Percentiles rank a stretch among this genome's conserved stretches.
These are phyloP conservation scores for Noctuana brunneofusca DNA, from an alignment of 2,888 invertebrate genomes.

Conservation along the genomic window DNA sequence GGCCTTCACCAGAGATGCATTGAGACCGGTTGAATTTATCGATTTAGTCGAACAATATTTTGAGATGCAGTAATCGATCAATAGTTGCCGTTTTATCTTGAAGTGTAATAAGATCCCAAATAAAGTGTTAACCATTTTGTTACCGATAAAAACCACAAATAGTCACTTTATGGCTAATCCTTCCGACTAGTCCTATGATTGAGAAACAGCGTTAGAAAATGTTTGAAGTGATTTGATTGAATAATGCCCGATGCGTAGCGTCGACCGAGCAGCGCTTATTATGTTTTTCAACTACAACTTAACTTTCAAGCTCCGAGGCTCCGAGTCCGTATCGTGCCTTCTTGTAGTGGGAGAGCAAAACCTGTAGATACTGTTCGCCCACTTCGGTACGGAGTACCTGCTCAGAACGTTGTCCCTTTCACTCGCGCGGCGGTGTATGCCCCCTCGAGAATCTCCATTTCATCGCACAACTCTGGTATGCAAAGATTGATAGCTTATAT, in stretches of 20 bases:
- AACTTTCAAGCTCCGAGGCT: slow-evolving; percentile 75
- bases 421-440: slow-evolving; percentile 52
- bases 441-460: slow-evolving; percentile 64
- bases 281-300: slow-evolving; percentile 60
- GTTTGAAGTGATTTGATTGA: slow-evolving; percentile 29
- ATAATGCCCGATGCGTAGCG: slow-evolving; percentile 42
- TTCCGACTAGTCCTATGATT: too few species aligned
- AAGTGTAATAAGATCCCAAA: background rate
- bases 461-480: slow-evolving; percentile 80
- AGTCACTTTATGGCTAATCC: background rate
- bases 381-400: slow-evolving; percentile 77
- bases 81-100: background rate
- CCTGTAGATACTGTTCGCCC: slow-evolving; percentile 80
- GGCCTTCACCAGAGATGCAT: slow-evolving; percentile 81
- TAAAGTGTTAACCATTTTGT: background rate
- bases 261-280: slow-evolving; percentile 59
- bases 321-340: slow-evolving; percentile 75
- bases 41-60: slow-evolving; percentile 49
- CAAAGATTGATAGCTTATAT: slow-evolving; percentile 83
- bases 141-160: background rate
- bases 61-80: background rate
- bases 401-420: slow-evolving; percentile 69
- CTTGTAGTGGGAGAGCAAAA: slow-evolving; percentile 82
- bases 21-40: slow-evolving; percentile 68
- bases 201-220: slow-evolving; percentile 5